Percentiles rank a stretch among this genome's conserved stretches.
Conservation (phyloP, 2,113 vertebrate species). For the Rhipidura dahli region DNA sequence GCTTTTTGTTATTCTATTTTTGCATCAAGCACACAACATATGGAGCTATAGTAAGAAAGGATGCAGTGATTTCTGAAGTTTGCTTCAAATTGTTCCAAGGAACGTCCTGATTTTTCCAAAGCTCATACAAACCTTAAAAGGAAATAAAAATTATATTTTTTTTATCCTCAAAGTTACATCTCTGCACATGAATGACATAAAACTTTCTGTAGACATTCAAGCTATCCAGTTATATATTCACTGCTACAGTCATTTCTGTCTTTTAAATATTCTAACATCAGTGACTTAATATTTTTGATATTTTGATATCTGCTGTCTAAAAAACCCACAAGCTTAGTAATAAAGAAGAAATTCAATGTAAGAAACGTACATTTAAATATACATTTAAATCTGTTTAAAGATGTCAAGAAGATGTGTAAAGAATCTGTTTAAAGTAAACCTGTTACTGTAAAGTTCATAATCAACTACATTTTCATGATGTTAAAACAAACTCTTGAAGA, state of each 20-base stretch:
- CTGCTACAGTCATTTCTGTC: not conserved
- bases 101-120: not conserved
- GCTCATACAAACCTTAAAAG: not conserved
- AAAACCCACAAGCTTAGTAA: not conserved
- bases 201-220: not conserved
- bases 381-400: not conserved
- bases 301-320: not conserved
- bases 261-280: not conserved
- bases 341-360: not conserved
- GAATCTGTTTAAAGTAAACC: not conserved
- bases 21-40: not conserved
- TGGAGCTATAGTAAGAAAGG: not conserved
- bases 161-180: not conserved
- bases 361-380: not conserved
- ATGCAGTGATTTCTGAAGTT: not conserved
- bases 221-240: not conserved
- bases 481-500: not conserved
- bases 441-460: not conserved
- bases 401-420: not conserved
- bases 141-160: not conserved
- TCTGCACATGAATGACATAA: not conserved
- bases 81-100: not conserved
- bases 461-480: not conserved
- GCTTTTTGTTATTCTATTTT: not conserved
- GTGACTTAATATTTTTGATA: not conserved